Base-by-base conservation (phyloP, 2,113 vertebrate species). In the Cichladusa arquata region DNA sequence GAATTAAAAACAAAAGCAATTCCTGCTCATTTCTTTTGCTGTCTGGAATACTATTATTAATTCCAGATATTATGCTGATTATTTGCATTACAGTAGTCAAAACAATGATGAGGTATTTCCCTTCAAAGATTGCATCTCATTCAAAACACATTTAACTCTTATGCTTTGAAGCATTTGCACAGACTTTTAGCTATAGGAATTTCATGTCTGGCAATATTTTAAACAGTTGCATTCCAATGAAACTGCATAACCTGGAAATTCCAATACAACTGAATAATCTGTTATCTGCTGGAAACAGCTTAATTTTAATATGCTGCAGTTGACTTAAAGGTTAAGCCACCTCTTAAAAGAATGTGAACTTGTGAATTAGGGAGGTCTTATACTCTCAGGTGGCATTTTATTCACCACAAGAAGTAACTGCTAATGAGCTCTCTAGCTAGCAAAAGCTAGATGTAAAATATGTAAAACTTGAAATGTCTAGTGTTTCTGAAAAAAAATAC, bases 271-370 rank as follows among this genome's bases (percentile, higher is more conserved):
- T 66, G 45, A 76, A 92, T 91, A 93, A 95, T 73, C 92, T 86
- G 47, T 95, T 92, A 91, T 95, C 93, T 89, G 71, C 86, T 90
- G 84, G 96, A 97, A 97, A 86, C 71, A 96, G 88, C 93, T 87
- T 93, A 90, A 90, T 95, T 60, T 96, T 98, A 96, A 96, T 95
- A 90, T 78, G 91, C 81, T 95, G 42, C 90, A 93, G 96, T 95
- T 96, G 72, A 97, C 82, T 96, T 96, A 93, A 96, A 97, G 90
- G 83, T 97, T 97, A 96, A 97, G 93, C 91, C 87, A 98, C 94
- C 84, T 97, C 91, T 96, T 96, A 97, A 84, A 98, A 97, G 93
- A 95, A 96, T 96, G 90, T 87, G 88, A 98, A 97, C 91, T 89
- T 95, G 66, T 94, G 96, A 97, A 96, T 92, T 93, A 86, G 88